Conservation (phyloP, 1,140 invertebrate species). For the Melanaphis sacchari region DNA sequence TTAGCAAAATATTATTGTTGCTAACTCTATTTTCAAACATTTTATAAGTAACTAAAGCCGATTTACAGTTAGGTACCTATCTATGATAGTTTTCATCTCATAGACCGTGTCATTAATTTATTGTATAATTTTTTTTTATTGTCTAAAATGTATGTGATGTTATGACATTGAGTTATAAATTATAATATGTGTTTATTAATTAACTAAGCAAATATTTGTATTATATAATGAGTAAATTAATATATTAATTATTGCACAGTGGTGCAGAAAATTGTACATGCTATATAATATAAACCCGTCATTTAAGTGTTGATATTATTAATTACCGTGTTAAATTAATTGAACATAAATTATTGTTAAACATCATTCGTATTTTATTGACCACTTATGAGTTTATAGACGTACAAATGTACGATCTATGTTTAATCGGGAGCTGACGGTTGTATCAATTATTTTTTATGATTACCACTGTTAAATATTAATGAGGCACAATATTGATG, state of each 20-base stretch:
- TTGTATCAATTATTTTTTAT: conserved; percentile 7
- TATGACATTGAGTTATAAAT: too few species aligned
- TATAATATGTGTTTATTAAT: not conserved
- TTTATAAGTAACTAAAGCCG: not conserved
- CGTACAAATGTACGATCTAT: conserved; percentile 3
- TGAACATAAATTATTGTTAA: not conserved
- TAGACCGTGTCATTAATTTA: not conserved
- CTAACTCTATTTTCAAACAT: not conserved
- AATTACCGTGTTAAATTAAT: not conserved
- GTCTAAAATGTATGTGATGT: not conserved
- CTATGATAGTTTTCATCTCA: not conserved
- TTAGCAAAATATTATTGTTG: too few species aligned
- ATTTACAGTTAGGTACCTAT: not conserved
- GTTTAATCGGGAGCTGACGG: not conserved
- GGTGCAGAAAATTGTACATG: not conserved
- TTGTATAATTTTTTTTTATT: not conserved
- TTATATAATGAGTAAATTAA: not conserved
- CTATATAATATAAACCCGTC: not conserved
- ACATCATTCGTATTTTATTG: not conserved
- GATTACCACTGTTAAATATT: not conserved
- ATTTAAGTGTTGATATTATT: not conserved
- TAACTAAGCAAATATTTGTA: not conserved
- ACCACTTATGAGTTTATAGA: conserved; percentile 1
- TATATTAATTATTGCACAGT: not conserved
- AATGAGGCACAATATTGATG: conserved; percentile 5